A percentile compares a stretch with the other conserved stretches of the same genome.
Evolutionary conservation across 2,113 vertebrate species (phyloP).

Genomic region (Tenrec ecaudatus): DNA sequence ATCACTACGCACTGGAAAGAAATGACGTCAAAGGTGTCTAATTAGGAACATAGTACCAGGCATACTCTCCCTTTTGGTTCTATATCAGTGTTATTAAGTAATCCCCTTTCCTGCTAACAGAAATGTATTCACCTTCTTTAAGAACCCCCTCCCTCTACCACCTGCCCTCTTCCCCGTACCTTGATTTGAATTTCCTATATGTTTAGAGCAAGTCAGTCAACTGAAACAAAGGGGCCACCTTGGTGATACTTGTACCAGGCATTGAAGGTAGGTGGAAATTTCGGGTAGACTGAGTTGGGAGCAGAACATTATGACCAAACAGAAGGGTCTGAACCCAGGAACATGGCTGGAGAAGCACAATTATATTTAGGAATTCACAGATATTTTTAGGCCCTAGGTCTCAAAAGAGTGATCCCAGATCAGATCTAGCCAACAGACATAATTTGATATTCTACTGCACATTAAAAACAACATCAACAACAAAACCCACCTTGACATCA

Average conservation of each 20-base stretch:
- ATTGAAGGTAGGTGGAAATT: not conserved
- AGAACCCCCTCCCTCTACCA: too few relatives aligned
- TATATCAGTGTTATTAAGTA: too few relatives aligned
- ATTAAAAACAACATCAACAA: not conserved
- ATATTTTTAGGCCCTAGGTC: not conserved
- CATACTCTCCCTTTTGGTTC: too few relatives aligned
- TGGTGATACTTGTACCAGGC: not conserved
- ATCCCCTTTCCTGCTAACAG: too few relatives aligned
- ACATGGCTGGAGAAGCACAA: not conserved
- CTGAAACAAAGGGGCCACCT: not conserved
- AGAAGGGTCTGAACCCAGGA: not conserved
- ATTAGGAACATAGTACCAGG: too few relatives aligned
- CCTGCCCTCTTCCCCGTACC: too few relatives aligned
- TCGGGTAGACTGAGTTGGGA: not conserved
- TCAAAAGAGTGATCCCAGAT: not conserved
- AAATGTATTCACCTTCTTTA: too few relatives aligned
- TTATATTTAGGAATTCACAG: not conserved
- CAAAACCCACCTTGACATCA: too few relatives aligned
- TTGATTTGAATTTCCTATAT: not conserved
- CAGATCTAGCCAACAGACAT: not conserved
- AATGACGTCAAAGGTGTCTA: too few relatives aligned
- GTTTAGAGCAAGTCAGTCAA: not conserved
- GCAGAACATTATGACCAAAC: not conserved
- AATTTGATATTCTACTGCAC: not conserved
- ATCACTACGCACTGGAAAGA: too few relatives aligned